phyloP scores from a whole-genome alignment of 2,888 invertebrate genomes.

The Azorinus chamasolen region DNA sequence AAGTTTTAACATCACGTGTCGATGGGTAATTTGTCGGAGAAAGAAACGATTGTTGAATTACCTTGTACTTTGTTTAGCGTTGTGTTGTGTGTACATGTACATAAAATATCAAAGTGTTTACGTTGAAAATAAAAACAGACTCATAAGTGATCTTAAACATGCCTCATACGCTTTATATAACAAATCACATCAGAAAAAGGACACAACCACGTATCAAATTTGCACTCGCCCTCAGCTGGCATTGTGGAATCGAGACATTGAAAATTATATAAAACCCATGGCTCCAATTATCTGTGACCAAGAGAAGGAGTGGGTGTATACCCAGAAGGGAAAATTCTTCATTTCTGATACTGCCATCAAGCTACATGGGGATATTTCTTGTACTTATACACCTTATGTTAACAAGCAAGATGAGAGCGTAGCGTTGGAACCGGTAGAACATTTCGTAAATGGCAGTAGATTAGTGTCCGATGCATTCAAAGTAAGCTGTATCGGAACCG shows the following conservation, averaged over 20 bases:
- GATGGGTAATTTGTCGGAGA: too few species aligned
- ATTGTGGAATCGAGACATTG: constrained; percentile 91
- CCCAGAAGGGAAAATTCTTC: constrained; percentile 89
- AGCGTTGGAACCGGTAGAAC: constrained; percentile 69
- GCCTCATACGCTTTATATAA: too few species aligned
- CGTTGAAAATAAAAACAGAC: too few species aligned
- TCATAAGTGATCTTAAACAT: too few species aligned
- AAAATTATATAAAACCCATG: constrained; percentile 90
- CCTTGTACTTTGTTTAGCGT: too few species aligned
- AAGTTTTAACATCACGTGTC: too few species aligned
- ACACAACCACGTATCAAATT: too few species aligned
- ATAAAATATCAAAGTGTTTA: too few species aligned
- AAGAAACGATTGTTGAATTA: too few species aligned
- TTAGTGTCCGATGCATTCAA: constrained; percentile 82
- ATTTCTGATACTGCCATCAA: constrained; percentile 88
- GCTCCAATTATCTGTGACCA: constrained; percentile 90
- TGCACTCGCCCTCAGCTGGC: constrained; percentile 91
- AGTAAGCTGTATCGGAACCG: constrained; percentile 76
- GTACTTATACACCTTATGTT: constrained; percentile 88
- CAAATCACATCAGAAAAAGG: too few species aligned
- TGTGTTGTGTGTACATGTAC: too few species aligned
- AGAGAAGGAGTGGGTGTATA: constrained; percentile 92
- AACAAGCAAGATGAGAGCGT: constrained; percentile 74
- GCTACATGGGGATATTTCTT: constrained; percentile 87
- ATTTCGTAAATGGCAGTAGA: constrained; percentile 71